Conservation (phyloP, 2,888 invertebrate genomes). For the Noctua janthina region DNA sequence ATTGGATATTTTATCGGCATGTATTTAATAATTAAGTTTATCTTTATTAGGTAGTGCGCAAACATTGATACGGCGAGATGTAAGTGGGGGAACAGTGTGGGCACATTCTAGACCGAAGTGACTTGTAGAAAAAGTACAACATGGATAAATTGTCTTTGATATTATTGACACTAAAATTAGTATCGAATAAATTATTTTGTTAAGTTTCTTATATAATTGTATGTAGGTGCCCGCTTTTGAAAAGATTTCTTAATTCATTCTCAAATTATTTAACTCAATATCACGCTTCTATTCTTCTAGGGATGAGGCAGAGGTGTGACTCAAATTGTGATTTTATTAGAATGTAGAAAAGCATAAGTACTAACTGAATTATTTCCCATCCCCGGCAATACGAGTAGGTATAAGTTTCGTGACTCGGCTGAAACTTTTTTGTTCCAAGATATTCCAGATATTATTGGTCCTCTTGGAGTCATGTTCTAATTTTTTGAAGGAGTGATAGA, state of each 20-base stretch:
- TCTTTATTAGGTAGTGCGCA: constrained; percentile 51
- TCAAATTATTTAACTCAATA: background rate
- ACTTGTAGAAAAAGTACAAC: background rate
- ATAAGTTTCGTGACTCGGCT: background rate
- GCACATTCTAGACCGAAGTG: background rate
- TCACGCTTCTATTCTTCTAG: background rate
- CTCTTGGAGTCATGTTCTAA: background rate
- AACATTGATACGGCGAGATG: constrained; percentile 21
- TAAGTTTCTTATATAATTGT: background rate
- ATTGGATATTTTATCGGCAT: constrained; percentile 50
- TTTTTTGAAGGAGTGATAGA: no score
- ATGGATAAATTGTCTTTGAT: background rate
- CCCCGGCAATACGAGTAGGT: background rate
- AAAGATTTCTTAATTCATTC: background rate
- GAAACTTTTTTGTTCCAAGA: background rate
- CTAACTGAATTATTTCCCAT: no score
- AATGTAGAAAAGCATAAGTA: background rate
- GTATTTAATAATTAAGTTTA: constrained; percentile 50
- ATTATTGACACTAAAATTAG: background rate
- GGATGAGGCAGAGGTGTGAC: background rate
- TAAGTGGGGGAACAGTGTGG: constrained; percentile 37
- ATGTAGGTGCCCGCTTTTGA: no score
- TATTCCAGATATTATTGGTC: no score
- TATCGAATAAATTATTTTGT: background rate
- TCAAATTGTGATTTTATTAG: background rate